Conservation (phyloP, 2,888 invertebrate genomes). For the Autographa gamma region DNA sequence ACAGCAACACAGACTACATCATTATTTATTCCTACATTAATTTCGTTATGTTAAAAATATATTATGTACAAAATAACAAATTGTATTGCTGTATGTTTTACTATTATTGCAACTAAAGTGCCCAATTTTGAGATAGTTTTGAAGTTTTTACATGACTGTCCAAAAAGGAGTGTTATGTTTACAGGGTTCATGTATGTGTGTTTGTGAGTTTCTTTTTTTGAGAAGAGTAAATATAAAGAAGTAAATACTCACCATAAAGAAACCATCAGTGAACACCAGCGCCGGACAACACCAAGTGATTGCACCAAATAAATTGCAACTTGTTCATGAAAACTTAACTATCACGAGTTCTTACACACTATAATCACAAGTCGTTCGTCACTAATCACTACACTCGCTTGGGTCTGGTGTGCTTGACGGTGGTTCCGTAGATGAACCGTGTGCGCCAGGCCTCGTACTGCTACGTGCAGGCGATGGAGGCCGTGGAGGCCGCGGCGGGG, state of each 20-base stretch:
- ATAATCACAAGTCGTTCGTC: conserved; percentile 48
- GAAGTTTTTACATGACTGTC: too few species aligned
- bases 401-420: conserved; percentile 64
- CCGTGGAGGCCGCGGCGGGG: conserved; percentile 72
- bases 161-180: too few species aligned
- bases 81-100: too few species aligned
- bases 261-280: conserved; percentile 39
- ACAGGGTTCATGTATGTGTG: too few species aligned
- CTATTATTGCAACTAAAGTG: too few species aligned
- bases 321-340: conserved; percentile 43
- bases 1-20: too few species aligned
- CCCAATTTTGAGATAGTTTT: too few species aligned
- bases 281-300: conserved; percentile 46
- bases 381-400: conserved; percentile 63
- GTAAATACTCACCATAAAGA: conserved; percentile 46
- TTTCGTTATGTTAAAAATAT: too few species aligned
- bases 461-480: conserved; percentile 81
- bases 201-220: too few species aligned
- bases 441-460: conserved; percentile 83
- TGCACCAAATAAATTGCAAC: conserved; percentile 51
- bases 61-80: too few species aligned
- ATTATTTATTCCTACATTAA: too few species aligned
- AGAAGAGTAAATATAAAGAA: background rate
- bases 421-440: conserved; percentile 80
- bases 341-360: conserved; percentile 53